A percentile compares a stretch with the other conserved stretches of the same genome.
phyloP scores from a whole-genome alignment of 2,797 vertebrate species.

The Microcaecilia unicolor region DNA sequence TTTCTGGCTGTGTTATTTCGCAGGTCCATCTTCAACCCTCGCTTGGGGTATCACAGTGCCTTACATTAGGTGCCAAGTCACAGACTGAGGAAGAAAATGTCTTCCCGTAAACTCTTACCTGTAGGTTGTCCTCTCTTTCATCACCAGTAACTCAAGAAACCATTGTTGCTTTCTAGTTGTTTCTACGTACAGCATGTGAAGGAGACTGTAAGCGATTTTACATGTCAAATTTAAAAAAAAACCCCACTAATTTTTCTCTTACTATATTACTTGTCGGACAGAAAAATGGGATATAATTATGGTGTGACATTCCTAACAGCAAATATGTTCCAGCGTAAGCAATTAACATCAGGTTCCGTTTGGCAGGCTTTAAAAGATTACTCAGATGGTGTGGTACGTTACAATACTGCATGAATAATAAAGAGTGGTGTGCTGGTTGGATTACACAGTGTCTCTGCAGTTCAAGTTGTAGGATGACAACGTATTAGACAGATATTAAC shows the following conservation, averaged over 20 bases:
- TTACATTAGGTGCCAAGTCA: too few relatives aligned
- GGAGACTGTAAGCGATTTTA: too few relatives aligned
- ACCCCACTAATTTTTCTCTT: conserved; percentile 32
- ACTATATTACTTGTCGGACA: conserved; percentile 40
- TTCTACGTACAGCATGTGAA: too few relatives aligned
- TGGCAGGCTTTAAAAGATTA: conserved; percentile 48
- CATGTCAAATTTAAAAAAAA: conserved; percentile 7
- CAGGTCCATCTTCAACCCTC: too few relatives aligned
- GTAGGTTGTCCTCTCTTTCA: too few relatives aligned
- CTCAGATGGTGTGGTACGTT: conserved; percentile 23
- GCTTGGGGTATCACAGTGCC: too few relatives aligned
- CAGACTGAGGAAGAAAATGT: too few relatives aligned
- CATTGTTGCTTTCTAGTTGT: too few relatives aligned
- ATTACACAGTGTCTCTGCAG: conserved; percentile 2
- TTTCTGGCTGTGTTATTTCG: too few relatives aligned
- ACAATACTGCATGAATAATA: conserved; percentile 33
- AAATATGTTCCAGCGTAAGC: conserved; percentile 46
- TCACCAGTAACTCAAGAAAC: too few relatives aligned
- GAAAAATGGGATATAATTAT: conserved; percentile 43
- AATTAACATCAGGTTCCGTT: conserved; percentile 46
- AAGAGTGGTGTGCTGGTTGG: conserved; percentile 2
- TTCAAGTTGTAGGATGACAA: conserved; percentile 16
- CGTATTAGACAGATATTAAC: conserved; percentile 2
- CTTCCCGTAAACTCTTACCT: too few relatives aligned
- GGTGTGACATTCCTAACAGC: conserved; percentile 52